Conservation (phyloP, 2,888 invertebrate species). For the Catocala nupta region DNA sequence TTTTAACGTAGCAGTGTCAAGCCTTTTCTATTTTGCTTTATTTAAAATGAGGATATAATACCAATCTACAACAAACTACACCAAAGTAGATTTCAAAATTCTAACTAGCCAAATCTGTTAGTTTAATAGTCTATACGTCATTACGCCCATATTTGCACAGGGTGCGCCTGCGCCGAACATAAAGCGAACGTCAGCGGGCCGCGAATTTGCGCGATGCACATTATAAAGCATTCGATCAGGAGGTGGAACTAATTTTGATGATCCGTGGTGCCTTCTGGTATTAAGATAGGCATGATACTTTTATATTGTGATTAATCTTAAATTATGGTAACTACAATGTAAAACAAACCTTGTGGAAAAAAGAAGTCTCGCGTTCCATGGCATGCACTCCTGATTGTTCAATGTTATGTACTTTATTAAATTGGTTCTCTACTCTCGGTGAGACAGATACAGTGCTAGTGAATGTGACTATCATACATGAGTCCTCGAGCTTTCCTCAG, state of each 20-base stretch:
- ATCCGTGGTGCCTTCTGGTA: constrained; percentile 11
- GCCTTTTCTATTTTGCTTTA: not conserved
- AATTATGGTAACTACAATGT: constrained; percentile 5
- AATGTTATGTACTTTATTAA: no score
- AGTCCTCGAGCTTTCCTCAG: no score
- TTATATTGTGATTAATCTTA: constrained; percentile 9
- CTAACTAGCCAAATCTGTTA: constrained; percentile 43
- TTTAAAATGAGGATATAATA: no score
- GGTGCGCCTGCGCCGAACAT: constrained; percentile 46
- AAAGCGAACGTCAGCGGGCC: constrained; percentile 33
- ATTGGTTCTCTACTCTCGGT: no score
- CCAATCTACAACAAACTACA: no score
- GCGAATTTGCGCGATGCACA: constrained; percentile 34
- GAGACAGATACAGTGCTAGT: no score
- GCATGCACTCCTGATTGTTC: no score
- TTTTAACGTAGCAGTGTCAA: no score
- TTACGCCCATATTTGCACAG: constrained; percentile 73
- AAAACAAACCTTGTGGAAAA: no score
- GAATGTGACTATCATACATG: no score
- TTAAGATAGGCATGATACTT: constrained; percentile 30
- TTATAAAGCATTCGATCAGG: constrained; percentile 48
- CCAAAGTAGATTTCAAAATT: no score
- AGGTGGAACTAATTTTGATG: constrained; percentile 48
- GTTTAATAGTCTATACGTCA: constrained; percentile 56
- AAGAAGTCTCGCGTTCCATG: no score